Percentiles rank a stretch among this genome's conserved stretches.
phyloP scores from a whole-genome alignment of 2,888 invertebrate genomes.

The Drosophila robusta region DNA sequence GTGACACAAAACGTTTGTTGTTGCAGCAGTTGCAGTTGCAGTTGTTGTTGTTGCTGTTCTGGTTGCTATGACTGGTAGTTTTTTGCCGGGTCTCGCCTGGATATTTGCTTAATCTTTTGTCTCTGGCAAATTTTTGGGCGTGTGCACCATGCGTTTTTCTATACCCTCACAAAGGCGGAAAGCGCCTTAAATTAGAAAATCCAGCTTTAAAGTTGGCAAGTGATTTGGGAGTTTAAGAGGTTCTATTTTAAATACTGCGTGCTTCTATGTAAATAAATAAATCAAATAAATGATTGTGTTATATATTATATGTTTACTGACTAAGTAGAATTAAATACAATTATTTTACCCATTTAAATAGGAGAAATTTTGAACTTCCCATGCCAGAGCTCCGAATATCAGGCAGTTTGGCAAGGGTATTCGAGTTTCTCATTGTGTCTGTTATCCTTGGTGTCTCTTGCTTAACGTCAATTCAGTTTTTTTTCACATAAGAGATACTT shows the following conservation, averaged over 20 bases:
- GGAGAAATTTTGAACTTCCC: not conserved
- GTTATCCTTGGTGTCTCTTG: constrained; percentile 2
- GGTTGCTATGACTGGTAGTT: constrained; percentile 35
- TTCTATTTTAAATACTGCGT: not conserved
- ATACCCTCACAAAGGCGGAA: constrained; percentile 25
- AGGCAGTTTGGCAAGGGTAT: constrained; percentile 10
- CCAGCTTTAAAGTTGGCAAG: constrained; percentile 6
- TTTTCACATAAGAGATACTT: constrained; percentile 30
- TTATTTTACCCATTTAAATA: not conserved
- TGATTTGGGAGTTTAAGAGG: constrained; percentile 4
- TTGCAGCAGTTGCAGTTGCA: constrained; percentile 30
- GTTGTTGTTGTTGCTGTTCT: constrained; percentile 24
- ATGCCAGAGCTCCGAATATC: not conserved
- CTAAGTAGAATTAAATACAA: not conserved
- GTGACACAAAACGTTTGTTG: constrained; percentile 74
- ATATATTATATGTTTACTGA: not conserved
- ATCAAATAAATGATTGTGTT: too few relatives aligned
- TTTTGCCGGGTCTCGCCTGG: constrained; percentile 34
- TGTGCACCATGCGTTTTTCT: constrained; percentile 55
- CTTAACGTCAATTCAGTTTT: constrained; percentile 3
- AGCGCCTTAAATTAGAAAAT: not conserved
- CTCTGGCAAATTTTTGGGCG: constrained; percentile 67
- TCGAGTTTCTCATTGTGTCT: not conserved
- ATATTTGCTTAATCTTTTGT: constrained; percentile 61
- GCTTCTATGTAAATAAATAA: not conserved